phyloP scores from a whole-genome alignment of 2,888 invertebrate genomes.

The Mimumesa dahlbomi region DNA sequence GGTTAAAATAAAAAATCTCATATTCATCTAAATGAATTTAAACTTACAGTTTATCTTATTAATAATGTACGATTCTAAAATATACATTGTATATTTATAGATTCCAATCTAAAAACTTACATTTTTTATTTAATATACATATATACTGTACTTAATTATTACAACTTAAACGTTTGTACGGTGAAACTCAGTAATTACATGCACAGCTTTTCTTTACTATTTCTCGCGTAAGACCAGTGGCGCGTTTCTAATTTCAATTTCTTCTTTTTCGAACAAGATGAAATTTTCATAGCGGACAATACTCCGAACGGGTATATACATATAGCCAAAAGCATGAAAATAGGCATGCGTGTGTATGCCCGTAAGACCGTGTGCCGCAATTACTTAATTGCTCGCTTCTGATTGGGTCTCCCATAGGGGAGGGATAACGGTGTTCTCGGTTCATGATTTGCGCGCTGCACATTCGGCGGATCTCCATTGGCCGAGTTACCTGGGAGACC shows the following conservation, averaged over 20 bases:
- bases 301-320: not conserved
- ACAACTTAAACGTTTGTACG: too few relatives aligned
- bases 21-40: too few relatives aligned
- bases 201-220: too few relatives aligned
- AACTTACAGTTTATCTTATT: too few relatives aligned
- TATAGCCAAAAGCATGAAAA: conserved; percentile 11
- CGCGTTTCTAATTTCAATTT: not conserved
- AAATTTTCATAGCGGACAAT: not conserved
- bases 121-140: too few relatives aligned
- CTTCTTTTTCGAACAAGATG: not conserved
- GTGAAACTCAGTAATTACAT: too few relatives aligned
- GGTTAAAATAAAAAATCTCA: too few relatives aligned
- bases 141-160: too few relatives aligned
- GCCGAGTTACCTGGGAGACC: conserved; percentile 38
- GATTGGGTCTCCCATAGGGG: conserved; percentile 46
- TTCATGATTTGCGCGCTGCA: conserved; percentile 50
- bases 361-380: conserved; percentile 30
- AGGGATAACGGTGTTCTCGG: conserved; percentile 33
- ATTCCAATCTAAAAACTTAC: too few relatives aligned
- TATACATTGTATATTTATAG: too few relatives aligned
- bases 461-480: conserved; percentile 42
- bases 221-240: too few relatives aligned
- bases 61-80: too few relatives aligned
- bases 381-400: conserved; percentile 60
- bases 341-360: conserved; percentile 7